phyloP scores from a whole-genome alignment of 2,113 vertebrate species.

The Cyphomyrus plagiostoma region DNA sequence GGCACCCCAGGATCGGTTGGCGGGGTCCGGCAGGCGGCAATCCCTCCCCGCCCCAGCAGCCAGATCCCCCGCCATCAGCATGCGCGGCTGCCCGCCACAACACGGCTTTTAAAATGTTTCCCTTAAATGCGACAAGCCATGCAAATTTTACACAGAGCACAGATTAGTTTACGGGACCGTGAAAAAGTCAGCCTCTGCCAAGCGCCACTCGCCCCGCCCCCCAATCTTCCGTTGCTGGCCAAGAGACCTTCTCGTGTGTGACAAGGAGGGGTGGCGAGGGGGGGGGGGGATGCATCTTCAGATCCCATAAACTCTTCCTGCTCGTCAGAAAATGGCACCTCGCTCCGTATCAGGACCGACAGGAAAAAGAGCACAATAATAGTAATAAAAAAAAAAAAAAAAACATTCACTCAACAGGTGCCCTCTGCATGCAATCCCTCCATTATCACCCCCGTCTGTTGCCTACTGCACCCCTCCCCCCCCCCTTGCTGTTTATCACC shows the following conservation, averaged over 20 bases:
- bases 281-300: background rate
- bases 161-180: background rate
- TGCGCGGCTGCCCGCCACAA: background rate
- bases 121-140: conserved; percentile 14
- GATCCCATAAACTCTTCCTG: background rate
- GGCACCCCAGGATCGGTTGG: background rate
- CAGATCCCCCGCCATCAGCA: background rate
- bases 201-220: background rate
- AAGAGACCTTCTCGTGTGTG: background rate
- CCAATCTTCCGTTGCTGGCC: background rate
- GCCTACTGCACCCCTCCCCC: conserved; percentile 24
- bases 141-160: conserved; percentile 11
- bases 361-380: conserved; percentile 17
- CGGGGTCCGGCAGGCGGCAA: background rate
- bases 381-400: background rate
- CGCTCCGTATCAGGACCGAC: background rate
- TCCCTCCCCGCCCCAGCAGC: no score
- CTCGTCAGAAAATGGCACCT: background rate
- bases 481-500: conserved; percentile 32
- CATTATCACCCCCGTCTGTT: conserved; percentile 33
- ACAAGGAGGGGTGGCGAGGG: background rate
- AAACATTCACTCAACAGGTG: conserved; percentile 6
- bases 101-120: background rate
- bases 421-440: conserved; percentile 27
- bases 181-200: background rate